These are phyloP conservation scores for Diarsia mendica DNA, from an alignment of 2,888 invertebrate genomes.

Conservation along the genomic window DNA sequence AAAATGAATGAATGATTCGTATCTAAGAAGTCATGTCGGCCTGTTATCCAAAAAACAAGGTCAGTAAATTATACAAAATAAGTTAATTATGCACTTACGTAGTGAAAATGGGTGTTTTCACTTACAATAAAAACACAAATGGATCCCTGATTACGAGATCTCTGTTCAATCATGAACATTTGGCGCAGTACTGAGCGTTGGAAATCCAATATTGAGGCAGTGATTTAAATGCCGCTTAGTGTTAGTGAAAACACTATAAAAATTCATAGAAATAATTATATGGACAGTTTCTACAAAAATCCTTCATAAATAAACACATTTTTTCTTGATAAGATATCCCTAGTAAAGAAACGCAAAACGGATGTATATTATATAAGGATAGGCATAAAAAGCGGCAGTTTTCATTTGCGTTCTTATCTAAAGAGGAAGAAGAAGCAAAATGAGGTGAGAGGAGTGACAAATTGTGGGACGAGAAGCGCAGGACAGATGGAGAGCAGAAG, in stretches of 20 bases:
- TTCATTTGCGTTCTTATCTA: slow-evolving; percentile 39
- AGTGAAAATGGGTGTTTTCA: too few relatives aligned
- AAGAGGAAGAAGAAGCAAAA: slow-evolving; percentile 32
- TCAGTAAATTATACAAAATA: too few relatives aligned
- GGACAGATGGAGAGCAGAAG: not conserved
- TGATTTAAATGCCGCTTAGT: not conserved
- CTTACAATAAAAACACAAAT: too few relatives aligned
- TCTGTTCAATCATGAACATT: not conserved
- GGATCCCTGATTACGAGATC: not conserved
- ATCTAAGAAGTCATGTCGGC: not conserved
- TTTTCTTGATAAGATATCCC: not conserved
- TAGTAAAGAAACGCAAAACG: not conserved
- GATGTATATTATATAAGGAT: not conserved
- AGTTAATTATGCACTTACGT: too few relatives aligned
- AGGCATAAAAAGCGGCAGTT: slow-evolving; percentile 18
- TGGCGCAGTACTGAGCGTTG: not conserved
- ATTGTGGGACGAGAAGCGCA: slow-evolving; percentile 20
- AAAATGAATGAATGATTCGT: not conserved
- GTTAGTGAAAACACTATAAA: too few relatives aligned
- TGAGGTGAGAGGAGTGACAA: slow-evolving; percentile 48
- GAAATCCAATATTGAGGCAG: not conserved
- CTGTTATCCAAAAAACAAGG: too few relatives aligned
- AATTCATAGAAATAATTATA: too few relatives aligned
- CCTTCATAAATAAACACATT: not conserved
- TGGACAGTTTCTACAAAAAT: not conserved